Percentiles rank a stretch among this genome's conserved stretches.
These are phyloP conservation scores for Phyllostomus hastatus DNA, from an alignment of 2,113 vertebrate species.

Conservation along the genomic window DNA sequence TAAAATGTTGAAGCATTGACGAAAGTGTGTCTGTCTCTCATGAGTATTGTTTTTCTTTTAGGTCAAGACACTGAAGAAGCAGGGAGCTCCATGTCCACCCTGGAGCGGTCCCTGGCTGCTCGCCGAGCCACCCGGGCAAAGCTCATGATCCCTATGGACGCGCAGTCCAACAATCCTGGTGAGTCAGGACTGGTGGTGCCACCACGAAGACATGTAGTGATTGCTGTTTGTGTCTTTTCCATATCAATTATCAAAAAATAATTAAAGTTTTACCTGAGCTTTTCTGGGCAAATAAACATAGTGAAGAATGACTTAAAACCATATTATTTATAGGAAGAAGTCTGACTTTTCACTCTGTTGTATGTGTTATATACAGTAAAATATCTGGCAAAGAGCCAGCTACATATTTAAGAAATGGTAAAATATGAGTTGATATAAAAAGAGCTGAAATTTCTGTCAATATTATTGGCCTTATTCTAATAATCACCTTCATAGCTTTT, in stretches of 20 bases:
- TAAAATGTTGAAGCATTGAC: background rate
- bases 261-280: background rate
- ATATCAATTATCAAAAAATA: background rate
- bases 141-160: constrained; percentile 96
- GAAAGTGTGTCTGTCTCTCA: background rate
- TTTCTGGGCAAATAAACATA: background rate
- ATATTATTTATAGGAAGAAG: background rate
- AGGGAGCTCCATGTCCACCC: constrained; percentile 91
- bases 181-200: constrained; percentile 58
- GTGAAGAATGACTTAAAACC: background rate
- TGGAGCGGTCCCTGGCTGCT: constrained; percentile 91
- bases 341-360: background rate
- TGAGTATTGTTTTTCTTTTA: constrained; percentile 44
- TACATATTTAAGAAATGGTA: background rate
- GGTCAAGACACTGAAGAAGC: constrained; percentile 90
- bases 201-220: background rate
- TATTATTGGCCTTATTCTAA: background rate
- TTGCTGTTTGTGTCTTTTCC: background rate
- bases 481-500: background rate
- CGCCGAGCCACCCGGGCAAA: constrained; percentile 90
- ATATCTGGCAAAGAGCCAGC: background rate
- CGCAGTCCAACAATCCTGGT: constrained; percentile 93
- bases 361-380: background rate
- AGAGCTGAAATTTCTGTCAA: background rate
- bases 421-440: background rate